Evolutionary conservation across 2,797 vertebrate species (phyloP).

Genomic region (Thripadectes ignobilis): DNA sequence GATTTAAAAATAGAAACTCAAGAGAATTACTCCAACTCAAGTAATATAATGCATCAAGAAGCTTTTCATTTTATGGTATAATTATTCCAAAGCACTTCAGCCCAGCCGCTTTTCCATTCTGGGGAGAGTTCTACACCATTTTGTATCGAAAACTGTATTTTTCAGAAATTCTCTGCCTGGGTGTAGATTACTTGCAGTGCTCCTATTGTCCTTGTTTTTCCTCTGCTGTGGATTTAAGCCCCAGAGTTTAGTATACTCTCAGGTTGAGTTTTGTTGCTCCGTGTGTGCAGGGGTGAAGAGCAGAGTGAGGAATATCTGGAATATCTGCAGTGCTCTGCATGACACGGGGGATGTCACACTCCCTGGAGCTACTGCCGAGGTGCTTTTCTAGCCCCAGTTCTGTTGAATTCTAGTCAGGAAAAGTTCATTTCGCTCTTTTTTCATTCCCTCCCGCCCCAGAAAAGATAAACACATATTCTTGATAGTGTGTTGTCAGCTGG

Average conservation of each 20-base stretch:
- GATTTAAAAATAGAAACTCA: conserved; percentile 29
- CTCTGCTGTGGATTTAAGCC: background rate
- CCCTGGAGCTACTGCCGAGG: background rate
- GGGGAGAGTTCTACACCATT: background rate
- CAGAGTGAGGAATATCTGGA: conserved; percentile 29
- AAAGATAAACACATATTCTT: background rate
- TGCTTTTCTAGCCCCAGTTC: background rate
- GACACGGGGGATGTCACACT: background rate
- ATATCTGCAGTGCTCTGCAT: background rate
- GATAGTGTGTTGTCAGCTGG: background rate
- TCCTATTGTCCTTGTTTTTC: background rate
- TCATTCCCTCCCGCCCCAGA: accelerated
- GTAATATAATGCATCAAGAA: background rate
- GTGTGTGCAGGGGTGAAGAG: background rate
- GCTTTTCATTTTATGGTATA: background rate
- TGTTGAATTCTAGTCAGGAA: background rate
- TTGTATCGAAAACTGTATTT: background rate
- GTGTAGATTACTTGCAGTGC: background rate
- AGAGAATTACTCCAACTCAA: background rate
- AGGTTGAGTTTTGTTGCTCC: background rate
- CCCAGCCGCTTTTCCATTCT: background rate
- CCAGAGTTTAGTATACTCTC: background rate
- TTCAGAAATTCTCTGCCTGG: background rate
- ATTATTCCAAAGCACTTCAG: background rate
- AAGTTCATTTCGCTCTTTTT: background rate